Evolutionary conservation across 2,888 invertebrate species (phyloP).

Genomic region (Tipula unca): DNA sequence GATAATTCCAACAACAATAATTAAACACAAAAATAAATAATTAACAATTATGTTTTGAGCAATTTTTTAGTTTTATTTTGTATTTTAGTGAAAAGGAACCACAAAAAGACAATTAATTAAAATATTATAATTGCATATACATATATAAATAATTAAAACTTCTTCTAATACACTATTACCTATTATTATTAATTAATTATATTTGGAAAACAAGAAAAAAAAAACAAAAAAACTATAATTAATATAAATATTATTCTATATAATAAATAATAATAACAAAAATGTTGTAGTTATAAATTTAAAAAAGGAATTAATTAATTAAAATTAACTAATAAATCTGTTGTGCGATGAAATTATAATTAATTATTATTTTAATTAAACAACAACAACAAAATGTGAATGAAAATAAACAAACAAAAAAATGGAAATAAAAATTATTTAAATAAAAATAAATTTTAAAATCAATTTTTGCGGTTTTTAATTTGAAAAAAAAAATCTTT

Average conservation of each 20-base stretch:
- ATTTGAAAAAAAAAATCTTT: no score
- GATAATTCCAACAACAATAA: background rate
- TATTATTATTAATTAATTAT: background rate
- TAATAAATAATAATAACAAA: background rate
- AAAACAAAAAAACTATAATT: background rate
- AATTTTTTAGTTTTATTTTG: background rate
- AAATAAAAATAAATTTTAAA: slow-evolving; percentile 9
- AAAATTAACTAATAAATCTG: background rate
- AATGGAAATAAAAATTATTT: background rate
- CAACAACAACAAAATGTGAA: slow-evolving; percentile 2
- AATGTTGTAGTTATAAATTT: background rate
- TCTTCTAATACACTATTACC: background rate
- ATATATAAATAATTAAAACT: background rate
- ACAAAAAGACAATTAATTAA: background rate
- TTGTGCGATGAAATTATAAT: background rate
- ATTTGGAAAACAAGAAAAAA: background rate
- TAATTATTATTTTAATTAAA: background rate
- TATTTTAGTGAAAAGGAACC: background rate
- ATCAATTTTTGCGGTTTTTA: background rate
- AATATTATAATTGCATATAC: background rate
- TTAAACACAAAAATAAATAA: background rate
- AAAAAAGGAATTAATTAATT: background rate
- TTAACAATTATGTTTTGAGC: background rate
- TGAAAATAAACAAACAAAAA: background rate
- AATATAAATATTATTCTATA: background rate